Conservation (phyloP, 2,113 vertebrate genomes). For the Lycaon pictus region DNA sequence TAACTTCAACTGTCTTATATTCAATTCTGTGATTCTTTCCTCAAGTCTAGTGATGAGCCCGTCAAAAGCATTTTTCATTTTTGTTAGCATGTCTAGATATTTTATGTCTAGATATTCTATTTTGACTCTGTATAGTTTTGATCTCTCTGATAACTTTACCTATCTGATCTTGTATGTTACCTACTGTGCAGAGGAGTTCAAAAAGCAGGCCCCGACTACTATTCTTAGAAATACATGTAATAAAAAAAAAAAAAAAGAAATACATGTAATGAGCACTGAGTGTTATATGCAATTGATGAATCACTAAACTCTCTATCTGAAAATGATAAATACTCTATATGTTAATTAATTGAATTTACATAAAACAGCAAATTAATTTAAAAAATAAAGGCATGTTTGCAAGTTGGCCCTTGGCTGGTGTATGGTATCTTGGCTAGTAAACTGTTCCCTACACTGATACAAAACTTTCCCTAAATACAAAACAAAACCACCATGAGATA, state of each 20-base stretch:
- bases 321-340: background rate
- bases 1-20: slow-evolving; percentile 8
- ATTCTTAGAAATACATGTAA: background rate
- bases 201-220: background rate
- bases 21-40: background rate
- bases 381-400: background rate
- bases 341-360: background rate
- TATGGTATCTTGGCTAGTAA: background rate
- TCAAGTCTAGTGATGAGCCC: background rate
- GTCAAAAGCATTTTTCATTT: background rate
- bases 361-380: background rate
- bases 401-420: background rate
- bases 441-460: background rate
- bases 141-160: background rate
- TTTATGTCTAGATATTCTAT: background rate
- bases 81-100: background rate
- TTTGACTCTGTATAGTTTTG: background rate
- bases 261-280: background rate
- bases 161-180: background rate
- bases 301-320: background rate
- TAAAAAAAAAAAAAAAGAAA: background rate
- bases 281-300: background rate
- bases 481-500: too few relatives aligned
- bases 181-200: background rate
- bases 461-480: background rate